Evolutionary conservation across 2,113 vertebrate genomes (phyloP), one percentile per base, ranked within the genome.

Genomic region (Xiphorhynchus elegans): DNA sequence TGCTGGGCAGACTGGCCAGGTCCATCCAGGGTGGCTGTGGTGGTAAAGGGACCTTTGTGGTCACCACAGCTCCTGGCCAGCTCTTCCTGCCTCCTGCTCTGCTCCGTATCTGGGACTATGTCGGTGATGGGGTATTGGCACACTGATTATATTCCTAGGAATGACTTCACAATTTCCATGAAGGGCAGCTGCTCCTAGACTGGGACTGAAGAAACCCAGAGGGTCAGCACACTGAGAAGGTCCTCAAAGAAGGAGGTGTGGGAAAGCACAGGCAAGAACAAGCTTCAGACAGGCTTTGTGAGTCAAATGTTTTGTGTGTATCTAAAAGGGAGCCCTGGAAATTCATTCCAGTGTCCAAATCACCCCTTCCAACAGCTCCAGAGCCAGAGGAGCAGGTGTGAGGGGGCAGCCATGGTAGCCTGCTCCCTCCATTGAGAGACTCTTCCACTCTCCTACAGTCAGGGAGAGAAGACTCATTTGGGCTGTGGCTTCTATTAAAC

Each of bases 301-400:
- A 39, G 31, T 13, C 47, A 18, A 3, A 18, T 17, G 3, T 23
- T 52, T 18, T 0, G 0, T 4, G 12, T 53, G 8, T 7, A 3
- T 49, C 59, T n/a, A 25, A 46, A 76, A 62, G 14, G 19, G 21
- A 64, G 40, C 28, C 19, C 59, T 56, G 46, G 44, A 42, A 84
- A 56, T 60, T 17, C 74, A 62, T 25, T 44, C 39, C 7, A 0
- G 13, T 23, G n/a, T 52, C 47, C 72, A 13, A 72, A 11, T 11
- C 39, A 10, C 4, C 40, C 19, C 8, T 42, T 24, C 29, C 64
- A 68, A 7, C 10, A 29, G 13, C 17, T 59, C 44, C 49, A 39
- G 60, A 59, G 26, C 17, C 1, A 1, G 64, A 73, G 49, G 6
- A 92, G 49, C 44, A 15, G 25, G 17, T 18, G 53, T 16, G 6